Evolutionary conservation across 2,888 invertebrate genomes (phyloP).

Genomic region (Cerastis leucographa): DNA sequence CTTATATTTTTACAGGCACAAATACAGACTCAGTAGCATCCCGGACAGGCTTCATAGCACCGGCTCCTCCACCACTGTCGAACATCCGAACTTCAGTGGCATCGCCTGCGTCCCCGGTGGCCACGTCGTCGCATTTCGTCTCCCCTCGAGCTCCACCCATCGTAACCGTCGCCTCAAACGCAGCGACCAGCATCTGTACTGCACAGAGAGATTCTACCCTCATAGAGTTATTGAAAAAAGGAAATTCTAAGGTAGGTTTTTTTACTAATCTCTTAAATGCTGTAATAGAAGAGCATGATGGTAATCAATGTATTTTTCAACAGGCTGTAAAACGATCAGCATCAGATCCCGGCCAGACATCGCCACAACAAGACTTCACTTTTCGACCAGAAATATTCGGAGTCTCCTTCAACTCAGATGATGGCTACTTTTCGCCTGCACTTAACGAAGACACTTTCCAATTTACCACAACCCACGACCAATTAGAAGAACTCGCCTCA

Average conservation of each 20-base stretch:
- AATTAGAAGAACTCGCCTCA: constrained; percentile 91
- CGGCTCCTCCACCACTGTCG: constrained; percentile 86
- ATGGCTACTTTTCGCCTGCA: constrained; percentile 92
- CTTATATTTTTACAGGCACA: constrained; percentile 69
- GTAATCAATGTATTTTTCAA: constrained; percentile 24
- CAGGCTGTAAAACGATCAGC: constrained; percentile 93
- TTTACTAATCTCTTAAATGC: not conserved
- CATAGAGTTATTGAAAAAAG: constrained; percentile 94
- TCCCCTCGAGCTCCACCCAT: constrained; percentile 87
- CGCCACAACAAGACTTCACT: constrained; percentile 90
- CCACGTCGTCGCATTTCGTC: constrained; percentile 86
- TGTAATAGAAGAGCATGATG: not conserved
- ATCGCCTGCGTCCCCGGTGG: constrained; percentile 85
- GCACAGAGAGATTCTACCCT: constrained; percentile 94
- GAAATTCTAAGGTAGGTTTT: constrained; percentile 88
- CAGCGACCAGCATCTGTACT: constrained; percentile 73
- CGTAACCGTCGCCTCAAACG: constrained; percentile 81
- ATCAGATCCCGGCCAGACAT: constrained; percentile 93
- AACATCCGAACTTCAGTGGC: constrained; percentile 80
- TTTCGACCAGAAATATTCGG: constrained; percentile 92
- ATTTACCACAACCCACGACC: constrained; percentile 91
- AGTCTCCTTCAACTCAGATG: constrained; percentile 92
- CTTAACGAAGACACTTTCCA: constrained; percentile 94
- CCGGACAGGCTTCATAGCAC: constrained; percentile 85
- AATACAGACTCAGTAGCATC: constrained; percentile 75